Conservation (phyloP, 2,113 vertebrate species). For the Lepisosteus oculatus region DNA sequence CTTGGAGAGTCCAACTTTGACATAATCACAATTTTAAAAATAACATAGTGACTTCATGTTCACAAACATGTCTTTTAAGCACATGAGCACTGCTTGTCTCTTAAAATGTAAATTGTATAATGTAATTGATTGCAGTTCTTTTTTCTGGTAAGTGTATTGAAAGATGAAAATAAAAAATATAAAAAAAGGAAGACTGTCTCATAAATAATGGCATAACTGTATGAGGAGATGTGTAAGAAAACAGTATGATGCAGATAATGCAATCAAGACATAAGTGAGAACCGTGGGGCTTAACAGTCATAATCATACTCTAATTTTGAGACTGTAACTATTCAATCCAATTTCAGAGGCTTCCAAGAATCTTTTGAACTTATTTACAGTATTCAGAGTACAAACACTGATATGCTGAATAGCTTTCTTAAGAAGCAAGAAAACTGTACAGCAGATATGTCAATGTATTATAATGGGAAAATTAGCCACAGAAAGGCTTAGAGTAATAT, state of each 20-base stretch:
- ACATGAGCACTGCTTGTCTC: neutral
- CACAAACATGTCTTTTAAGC: too few species aligned
- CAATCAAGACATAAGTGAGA: neutral
- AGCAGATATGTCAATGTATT: too few species aligned
- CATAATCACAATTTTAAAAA: too few species aligned
- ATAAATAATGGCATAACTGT: neutral
- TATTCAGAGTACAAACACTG: too few species aligned
- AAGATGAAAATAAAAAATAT: neutral
- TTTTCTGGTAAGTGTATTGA: neutral
- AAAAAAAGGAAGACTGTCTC: neutral
- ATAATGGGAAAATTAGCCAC: too few species aligned
- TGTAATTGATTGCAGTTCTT: neutral
- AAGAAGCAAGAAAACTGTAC: too few species aligned
- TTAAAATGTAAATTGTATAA: neutral
- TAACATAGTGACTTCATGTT: too few species aligned
- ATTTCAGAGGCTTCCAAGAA: neutral
- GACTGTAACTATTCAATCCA: neutral
- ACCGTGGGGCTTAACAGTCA: neutral
- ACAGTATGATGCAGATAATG: neutral
- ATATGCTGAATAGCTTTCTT: too few species aligned
- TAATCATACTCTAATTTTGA: neutral
- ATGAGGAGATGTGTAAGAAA: neutral
- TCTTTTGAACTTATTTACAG: too few species aligned
- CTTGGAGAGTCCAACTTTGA: too few species aligned
- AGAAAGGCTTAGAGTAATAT: too few species aligned